These are phyloP conservation scores for Taenioides sp. DNA, from an alignment of 2,797 vertebrate genomes.

Conservation along the genomic window DNA sequence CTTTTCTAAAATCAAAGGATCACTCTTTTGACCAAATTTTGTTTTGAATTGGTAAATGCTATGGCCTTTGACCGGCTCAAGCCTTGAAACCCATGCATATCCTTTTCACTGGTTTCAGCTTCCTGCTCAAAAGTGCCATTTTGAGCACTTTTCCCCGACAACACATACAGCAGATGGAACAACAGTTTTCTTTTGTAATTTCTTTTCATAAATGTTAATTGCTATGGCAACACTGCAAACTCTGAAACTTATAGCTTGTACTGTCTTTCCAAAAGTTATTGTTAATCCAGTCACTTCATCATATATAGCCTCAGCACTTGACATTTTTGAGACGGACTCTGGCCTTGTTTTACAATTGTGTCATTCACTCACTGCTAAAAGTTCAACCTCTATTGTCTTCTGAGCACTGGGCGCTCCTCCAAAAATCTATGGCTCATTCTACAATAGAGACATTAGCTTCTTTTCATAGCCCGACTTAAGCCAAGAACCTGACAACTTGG, in stretches of 20 bases:
- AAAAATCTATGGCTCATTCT: constrained; percentile 1
- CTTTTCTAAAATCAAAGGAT: too few species aligned
- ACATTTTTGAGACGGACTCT: background rate
- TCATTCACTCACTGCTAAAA: background rate
- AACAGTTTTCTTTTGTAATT: too few species aligned
- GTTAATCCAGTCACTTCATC: background rate
- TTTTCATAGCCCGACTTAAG: background rate
- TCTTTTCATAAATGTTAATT: too few species aligned
- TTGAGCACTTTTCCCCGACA: too few species aligned
- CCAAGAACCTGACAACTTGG: constrained; percentile 8
- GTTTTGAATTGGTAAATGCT: too few species aligned
- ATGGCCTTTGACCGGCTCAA: too few species aligned
- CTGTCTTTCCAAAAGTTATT: too few species aligned
- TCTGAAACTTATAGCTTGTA: too few species aligned
- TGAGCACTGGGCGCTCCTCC: background rate
- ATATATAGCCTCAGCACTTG: background rate
- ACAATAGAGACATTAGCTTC: constrained; percentile 1
- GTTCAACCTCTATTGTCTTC: background rate
- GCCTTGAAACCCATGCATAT: too few species aligned
- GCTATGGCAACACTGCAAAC: too few species aligned
- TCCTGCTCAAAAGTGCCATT: background rate
- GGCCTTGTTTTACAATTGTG: constrained; percentile 5
- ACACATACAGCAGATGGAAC: too few species aligned
- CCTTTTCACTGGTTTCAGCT: background rate
- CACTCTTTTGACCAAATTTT: background rate